These are phyloP conservation scores for Pheosia gnoma DNA, from an alignment of 2,888 invertebrate genomes.

Conservation along the genomic window DNA sequence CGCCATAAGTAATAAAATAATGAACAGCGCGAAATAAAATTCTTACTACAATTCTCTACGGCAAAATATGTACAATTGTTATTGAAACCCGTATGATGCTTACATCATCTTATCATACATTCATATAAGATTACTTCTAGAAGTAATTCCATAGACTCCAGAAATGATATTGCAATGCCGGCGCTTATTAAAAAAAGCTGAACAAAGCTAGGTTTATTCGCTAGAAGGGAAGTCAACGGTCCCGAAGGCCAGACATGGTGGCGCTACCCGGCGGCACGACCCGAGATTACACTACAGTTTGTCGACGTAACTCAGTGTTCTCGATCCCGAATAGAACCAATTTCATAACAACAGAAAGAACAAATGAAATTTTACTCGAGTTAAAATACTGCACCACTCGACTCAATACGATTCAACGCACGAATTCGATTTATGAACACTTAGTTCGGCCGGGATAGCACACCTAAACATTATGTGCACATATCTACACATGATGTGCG, in stretches of 20 bases:
- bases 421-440: conserved; percentile 79
- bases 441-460: conserved; percentile 66
- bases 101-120: neutral
- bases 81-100: neutral
- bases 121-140: neutral
- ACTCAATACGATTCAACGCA: conserved; percentile 66
- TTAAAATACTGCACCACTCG: conserved; percentile 19
- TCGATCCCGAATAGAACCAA: conserved; percentile 49
- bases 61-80: neutral
- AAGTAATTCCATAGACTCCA: conserved; percentile 8
- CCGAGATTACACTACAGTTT: conserved; percentile 68
- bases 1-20: neutral
- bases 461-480: conserved; percentile 78
- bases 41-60: neutral
- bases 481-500: conserved; percentile 78
- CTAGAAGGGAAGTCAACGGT: conserved; percentile 64
- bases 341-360: conserved; percentile 21
- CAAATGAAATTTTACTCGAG: conserved; percentile 8
- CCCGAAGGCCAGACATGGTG: conserved; percentile 66
- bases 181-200: conserved; percentile 19
- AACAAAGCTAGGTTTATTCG: conserved; percentile 43
- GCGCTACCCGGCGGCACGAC: conserved; percentile 60
- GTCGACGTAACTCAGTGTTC: conserved; percentile 64
- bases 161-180: conserved; percentile 18
- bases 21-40: neutral